These are phyloP conservation scores for Tetragnatha montana DNA, from an alignment of 2,888 invertebrate genomes.

Conservation along the genomic window DNA sequence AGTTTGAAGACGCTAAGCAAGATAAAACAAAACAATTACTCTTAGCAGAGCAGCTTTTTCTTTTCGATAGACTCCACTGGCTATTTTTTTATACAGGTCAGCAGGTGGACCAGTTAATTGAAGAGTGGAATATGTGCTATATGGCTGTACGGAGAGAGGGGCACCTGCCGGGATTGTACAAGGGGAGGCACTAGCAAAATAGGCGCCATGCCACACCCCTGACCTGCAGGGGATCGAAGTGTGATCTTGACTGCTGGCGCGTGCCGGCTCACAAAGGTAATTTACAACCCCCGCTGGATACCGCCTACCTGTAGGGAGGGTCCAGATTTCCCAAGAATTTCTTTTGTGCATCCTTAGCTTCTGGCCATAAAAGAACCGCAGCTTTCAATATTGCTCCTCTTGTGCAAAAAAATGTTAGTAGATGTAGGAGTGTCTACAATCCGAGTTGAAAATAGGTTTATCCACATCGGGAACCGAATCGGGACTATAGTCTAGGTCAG, in stretches of 20 bases:
- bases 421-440: neutral
- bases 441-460: neutral
- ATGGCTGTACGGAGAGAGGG: neutral
- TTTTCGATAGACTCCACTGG: too few species aligned
- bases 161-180: constrained; percentile 11
- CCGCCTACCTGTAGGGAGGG: neutral
- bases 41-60: too few species aligned
- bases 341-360: neutral
- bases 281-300: constrained; percentile 18
- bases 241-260: constrained; percentile 27
- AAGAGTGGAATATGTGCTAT: neutral
- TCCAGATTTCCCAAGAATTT: neutral
- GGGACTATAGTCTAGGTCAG: too few species aligned
- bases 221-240: neutral
- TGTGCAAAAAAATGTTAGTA: neutral
- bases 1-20: too few species aligned
- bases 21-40: too few species aligned
- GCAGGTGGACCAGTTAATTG: neutral
- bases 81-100: too few species aligned
- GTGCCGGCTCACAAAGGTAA: constrained; percentile 29
- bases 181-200: neutral
- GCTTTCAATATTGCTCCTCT: too few species aligned
- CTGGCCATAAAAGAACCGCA: neutral
- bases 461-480: too few species aligned
- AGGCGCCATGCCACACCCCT: neutral